phyloP scores from a whole-genome alignment of 2,797 vertebrate species.

The Nyctibius grandis region DNA sequence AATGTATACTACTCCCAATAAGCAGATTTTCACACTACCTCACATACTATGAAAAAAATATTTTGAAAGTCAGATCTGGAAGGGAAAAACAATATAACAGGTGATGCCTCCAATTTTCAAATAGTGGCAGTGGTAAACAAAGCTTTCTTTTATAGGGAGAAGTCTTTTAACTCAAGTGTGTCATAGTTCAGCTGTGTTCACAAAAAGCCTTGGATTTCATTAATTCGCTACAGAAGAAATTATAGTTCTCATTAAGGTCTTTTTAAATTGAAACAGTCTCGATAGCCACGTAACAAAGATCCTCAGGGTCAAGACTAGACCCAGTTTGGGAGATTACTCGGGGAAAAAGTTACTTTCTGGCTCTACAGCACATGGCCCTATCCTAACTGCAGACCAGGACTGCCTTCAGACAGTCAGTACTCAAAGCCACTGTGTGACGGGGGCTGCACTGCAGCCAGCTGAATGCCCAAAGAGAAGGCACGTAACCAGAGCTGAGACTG shows the following conservation, averaged over 20 bases:
- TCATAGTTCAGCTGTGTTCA: neutral
- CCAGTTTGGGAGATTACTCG: neutral
- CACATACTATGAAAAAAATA: neutral
- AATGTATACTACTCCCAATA: neutral
- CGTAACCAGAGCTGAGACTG: rapidly evolving
- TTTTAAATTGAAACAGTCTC: neutral
- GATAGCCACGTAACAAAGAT: neutral
- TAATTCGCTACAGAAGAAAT: neutral
- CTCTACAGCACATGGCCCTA: neutral
- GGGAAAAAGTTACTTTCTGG: neutral
- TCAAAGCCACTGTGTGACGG: neutral
- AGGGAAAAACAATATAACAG: neutral
- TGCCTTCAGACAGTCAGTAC: neutral
- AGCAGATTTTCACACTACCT: neutral
- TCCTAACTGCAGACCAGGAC: neutral
- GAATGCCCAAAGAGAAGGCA: neutral
- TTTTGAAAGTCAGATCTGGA: neutral
- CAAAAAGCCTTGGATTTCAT: neutral
- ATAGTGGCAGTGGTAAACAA: neutral
- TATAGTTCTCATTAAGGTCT: neutral
- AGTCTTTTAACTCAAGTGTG: neutral
- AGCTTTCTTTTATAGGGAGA: neutral
- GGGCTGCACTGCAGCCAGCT: neutral
- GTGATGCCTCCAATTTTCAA: neutral
- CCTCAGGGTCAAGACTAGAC: neutral